A percentile compares a stretch with the other conserved stretches of the same genome.
phyloP scores from a whole-genome alignment of 1,140 invertebrate species.

The Cyclargus thomasi region DNA sequence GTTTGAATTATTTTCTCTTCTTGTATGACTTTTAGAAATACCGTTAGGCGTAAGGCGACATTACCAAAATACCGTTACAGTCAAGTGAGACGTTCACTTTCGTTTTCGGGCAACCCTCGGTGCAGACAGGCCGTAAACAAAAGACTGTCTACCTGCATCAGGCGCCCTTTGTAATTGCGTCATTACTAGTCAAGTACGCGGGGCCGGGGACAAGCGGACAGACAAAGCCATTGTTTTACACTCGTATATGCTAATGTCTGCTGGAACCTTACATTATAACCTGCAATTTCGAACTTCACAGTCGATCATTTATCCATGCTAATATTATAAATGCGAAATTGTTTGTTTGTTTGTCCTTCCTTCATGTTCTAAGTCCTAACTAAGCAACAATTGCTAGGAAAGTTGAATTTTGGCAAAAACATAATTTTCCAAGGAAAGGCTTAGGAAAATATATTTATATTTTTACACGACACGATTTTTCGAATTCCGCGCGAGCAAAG shows the following conservation, averaged over 20 bases:
- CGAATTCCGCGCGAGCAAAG: too few species aligned
- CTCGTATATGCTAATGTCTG: constrained; percentile 68
- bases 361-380: too few species aligned
- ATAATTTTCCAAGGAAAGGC: too few species aligned
- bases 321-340: too few species aligned
- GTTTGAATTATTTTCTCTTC: too few species aligned
- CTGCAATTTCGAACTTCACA: not conserved
- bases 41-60: not conserved
- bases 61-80: not conserved
- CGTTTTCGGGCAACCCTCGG: not conserved
- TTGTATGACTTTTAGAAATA: too few species aligned
- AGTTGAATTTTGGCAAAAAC: too few species aligned
- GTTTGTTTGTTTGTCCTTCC: too few species aligned
- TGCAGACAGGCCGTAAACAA: not conserved
- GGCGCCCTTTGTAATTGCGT: constrained; percentile 29
- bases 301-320: too few species aligned
- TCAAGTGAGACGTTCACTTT: not conserved
- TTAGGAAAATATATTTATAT: too few species aligned
- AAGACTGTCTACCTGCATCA: not conserved
- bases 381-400: too few species aligned
- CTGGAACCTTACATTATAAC: constrained; percentile 15
- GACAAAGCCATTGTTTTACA: constrained; percentile 72
- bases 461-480: too few species aligned
- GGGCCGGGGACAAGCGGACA: constrained; percentile 54
- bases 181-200: constrained; percentile 36